Evolutionary conservation across 2,113 vertebrate species (phyloP).

Genomic region (Chamaea fasciata): DNA sequence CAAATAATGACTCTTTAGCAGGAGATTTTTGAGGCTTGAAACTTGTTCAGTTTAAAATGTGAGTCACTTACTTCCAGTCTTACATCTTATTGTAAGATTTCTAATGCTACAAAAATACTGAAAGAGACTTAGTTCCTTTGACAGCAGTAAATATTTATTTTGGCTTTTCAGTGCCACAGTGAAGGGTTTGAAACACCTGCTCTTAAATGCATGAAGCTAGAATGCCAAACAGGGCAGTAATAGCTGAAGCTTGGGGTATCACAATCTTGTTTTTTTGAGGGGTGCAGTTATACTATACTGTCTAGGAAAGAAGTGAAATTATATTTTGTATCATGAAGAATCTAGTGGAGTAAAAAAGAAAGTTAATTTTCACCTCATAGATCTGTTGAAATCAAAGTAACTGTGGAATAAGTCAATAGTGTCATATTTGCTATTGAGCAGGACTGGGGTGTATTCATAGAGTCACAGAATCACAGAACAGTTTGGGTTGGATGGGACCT

Average conservation of each 20-base stretch:
- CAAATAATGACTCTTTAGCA: background rate
- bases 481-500: background rate
- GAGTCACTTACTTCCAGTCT: background rate
- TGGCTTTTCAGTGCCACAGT: background rate
- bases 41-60: background rate
- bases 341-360: background rate
- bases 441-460: background rate
- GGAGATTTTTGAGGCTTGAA: background rate
- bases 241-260: background rate
- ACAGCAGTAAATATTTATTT: background rate
- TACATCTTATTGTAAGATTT: background rate
- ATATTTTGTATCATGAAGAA: background rate
- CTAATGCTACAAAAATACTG: background rate
- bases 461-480: background rate
- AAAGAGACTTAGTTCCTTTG: background rate
- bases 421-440: background rate
- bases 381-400: background rate
- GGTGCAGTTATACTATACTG: background rate
- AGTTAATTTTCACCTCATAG: background rate
- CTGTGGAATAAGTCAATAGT: background rate
- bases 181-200: background rate
- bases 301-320: background rate
- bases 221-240: background rate
- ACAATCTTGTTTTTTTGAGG: background rate
- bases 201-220: background rate